Conservation (phyloP, 1,140 invertebrate species). For the Zophobas morio region DNA sequence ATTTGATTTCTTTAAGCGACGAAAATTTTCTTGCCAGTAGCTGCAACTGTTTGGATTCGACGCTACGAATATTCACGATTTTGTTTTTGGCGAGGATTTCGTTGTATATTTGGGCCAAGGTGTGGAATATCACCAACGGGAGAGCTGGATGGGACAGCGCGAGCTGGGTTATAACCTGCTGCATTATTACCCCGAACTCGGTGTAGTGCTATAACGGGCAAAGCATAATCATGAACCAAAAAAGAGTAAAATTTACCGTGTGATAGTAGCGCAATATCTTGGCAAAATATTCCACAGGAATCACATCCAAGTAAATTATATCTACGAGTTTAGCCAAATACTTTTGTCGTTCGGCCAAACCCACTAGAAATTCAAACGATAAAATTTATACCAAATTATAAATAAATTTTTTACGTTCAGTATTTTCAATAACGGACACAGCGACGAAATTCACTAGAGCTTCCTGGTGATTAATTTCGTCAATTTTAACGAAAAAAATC, state of each 20-base stretch:
- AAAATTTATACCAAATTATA: neutral
- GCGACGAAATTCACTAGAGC: conserved; percentile 32
- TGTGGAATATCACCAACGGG: conserved; percentile 25
- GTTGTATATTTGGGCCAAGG: conserved; percentile 40
- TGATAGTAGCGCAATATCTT: conserved; percentile 45
- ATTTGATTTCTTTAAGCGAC: conserved; percentile 12
- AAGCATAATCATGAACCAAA: neutral
- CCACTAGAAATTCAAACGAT: conserved; percentile 27
- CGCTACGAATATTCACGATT: conserved; percentile 11
- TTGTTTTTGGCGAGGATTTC: conserved; percentile 23
- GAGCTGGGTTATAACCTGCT: conserved; percentile 5
- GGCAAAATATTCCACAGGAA: conserved; percentile 24
- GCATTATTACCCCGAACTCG: conserved; percentile 34
- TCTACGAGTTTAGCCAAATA: conserved; percentile 15
- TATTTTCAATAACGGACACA: conserved; percentile 30
- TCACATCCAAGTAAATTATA: conserved; percentile 8
- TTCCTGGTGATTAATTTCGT: neutral
- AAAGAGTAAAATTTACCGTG: conserved; percentile 5
- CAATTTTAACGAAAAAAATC: conserved; percentile 35
- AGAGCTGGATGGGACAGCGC: conserved; percentile 7
- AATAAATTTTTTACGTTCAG: neutral
- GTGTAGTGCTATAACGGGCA: conserved; percentile 35
- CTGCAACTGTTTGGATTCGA: conserved; percentile 17
- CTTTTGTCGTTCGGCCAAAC: conserved; percentile 16
- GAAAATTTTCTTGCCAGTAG: conserved; percentile 31